phyloP scores from a whole-genome alignment of 2,113 vertebrate species.

The Leucoraja erinaceus region DNA sequence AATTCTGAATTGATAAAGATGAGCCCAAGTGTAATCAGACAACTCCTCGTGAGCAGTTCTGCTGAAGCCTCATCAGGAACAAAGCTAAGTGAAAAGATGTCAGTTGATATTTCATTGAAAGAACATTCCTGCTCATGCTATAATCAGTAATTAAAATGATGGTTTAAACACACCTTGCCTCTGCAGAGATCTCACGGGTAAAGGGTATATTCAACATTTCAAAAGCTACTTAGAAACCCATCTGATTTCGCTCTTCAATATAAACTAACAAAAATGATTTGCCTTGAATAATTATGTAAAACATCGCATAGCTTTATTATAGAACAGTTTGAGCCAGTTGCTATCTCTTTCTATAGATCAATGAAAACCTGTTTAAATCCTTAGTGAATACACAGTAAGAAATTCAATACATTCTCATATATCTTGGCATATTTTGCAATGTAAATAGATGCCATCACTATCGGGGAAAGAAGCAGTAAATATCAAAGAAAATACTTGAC shows the following conservation, averaged over 20 bases:
- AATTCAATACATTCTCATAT: neutral
- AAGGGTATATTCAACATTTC: neutral
- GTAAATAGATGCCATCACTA: constrained; percentile 3
- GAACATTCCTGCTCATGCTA: neutral
- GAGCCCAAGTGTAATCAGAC: neutral
- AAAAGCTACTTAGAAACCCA: neutral
- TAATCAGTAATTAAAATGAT: constrained; percentile 1
- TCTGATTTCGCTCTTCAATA: neutral
- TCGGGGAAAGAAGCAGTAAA: neutral
- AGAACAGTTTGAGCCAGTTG: neutral
- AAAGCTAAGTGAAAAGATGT: constrained; percentile 20
- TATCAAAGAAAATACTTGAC: neutral
- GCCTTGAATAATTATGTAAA: neutral
- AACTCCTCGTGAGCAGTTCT: neutral
- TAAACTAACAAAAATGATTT: constrained; percentile 5
- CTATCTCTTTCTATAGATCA: neutral
- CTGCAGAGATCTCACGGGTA: neutral
- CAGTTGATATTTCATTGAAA: constrained; percentile 11
- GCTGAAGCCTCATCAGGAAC: neutral
- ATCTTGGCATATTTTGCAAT: neutral
- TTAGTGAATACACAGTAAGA: neutral
- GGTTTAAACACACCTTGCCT: neutral
- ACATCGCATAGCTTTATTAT: neutral
- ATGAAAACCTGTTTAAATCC: neutral
- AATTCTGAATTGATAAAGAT: neutral